phyloP scores from a whole-genome alignment of 2,113 vertebrate species.

The Nothocercus nigrocapillus region DNA sequence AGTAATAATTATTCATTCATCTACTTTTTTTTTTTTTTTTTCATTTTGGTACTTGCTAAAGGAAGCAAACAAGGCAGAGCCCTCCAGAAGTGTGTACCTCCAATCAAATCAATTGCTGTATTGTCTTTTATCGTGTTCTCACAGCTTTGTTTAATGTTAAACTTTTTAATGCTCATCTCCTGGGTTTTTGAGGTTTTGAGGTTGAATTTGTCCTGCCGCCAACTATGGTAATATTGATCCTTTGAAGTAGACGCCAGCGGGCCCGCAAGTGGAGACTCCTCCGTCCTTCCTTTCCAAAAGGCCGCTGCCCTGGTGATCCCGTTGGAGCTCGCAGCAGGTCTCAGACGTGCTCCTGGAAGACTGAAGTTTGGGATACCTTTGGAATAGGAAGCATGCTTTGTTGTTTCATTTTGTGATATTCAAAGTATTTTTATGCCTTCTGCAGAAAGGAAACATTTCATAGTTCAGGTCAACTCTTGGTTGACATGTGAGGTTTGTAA shows the following conservation, averaged over 20 bases:
- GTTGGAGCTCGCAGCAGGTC: not conserved
- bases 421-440: not conserved
- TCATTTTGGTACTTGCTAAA: not conserved
- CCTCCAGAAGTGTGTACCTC: not conserved
- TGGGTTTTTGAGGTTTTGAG: not conserved
- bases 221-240: not conserved
- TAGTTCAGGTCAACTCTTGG: not conserved
- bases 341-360: not conserved
- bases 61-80: not conserved
- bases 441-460: not conserved
- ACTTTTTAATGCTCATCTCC: not conserved
- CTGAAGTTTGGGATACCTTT: not conserved
- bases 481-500: not conserved
- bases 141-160: not conserved
- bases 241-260: not conserved
- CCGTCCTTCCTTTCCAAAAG: not conserved
- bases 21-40: not conserved
- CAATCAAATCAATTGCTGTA: not conserved
- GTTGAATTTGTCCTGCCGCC: not conserved
- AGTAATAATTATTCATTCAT: not conserved
- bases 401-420: not conserved
- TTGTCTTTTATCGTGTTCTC: not conserved
- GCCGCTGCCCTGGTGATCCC: not conserved
- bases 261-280: not conserved
- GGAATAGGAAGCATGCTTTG: not conserved